Conservation (phyloP, 2,888 invertebrate genomes). For the Agrotis ipsilon region DNA sequence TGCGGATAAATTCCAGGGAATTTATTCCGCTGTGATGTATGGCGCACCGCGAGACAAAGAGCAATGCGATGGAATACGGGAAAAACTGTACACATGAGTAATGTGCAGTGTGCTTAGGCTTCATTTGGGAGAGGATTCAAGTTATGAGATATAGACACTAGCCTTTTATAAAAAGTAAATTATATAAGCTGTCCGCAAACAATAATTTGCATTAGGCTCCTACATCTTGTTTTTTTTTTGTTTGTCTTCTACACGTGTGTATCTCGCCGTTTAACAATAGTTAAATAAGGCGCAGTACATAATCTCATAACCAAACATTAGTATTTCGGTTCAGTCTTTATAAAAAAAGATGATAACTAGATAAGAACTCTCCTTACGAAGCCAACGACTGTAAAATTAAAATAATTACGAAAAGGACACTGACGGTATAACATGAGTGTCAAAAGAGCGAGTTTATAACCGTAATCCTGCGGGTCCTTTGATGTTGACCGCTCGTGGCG, state of each 20-base stretch:
- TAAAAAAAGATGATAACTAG: background rate
- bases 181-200: too few species aligned
- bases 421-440: slow-evolving; percentile 24
- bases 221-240: too few species aligned
- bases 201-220: too few species aligned
- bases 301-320: too few species aligned
- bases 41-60: slow-evolving; percentile 39
- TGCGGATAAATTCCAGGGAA: slow-evolving; percentile 65
- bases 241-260: too few species aligned
- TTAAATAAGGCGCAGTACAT: too few species aligned
- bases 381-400: slow-evolving; percentile 3
- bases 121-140: background rate
- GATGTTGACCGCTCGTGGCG: slow-evolving; percentile 38
- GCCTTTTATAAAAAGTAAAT: too few species aligned
- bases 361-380: background rate
- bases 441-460: slow-evolving; percentile 43
- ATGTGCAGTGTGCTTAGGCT: background rate
- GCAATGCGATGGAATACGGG: slow-evolving; percentile 16
- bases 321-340: too few species aligned
- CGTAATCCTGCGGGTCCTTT: slow-evolving; percentile 47
- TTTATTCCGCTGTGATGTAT: slow-evolving; percentile 63
- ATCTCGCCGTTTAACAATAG: too few species aligned
- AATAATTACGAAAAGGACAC: slow-evolving; percentile 22
- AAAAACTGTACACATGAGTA: slow-evolving; percentile 1
- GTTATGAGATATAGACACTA: background rate